These are phyloP conservation scores for Siderastrea siderea DNA, from an alignment of 92 coral and sea anemone species.

Conservation along the genomic window DNA sequence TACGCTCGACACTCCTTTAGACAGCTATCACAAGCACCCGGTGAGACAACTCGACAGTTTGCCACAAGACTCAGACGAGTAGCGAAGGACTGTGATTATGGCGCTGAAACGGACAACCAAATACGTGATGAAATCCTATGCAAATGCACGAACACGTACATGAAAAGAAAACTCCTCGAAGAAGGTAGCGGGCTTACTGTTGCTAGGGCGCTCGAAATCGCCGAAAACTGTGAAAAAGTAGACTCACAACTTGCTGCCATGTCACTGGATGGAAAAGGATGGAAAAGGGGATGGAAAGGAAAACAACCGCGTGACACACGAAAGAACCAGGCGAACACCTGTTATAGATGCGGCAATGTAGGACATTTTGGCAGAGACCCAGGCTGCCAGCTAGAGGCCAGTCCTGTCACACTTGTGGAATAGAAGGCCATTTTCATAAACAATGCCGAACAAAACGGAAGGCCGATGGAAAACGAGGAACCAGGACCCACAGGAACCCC, in stretches of 20 bases:
- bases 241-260: slow-evolving; percentile 33
- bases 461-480: not conserved
- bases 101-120: too few species aligned
- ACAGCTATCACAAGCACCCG: slow-evolving; percentile 25
- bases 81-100: too few species aligned
- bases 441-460: slow-evolving; percentile 20
- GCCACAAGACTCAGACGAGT: too few species aligned
- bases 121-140: too few species aligned
- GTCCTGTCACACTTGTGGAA: slow-evolving; percentile 39
- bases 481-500: slow-evolving; percentile 8
- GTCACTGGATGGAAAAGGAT: not conserved
- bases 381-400: slow-evolving; percentile 57
- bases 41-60: not conserved
- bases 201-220: slow-evolving; percentile 20
- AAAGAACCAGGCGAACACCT: not conserved
- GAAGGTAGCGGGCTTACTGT: slow-evolving; percentile 40
- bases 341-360: slow-evolving; percentile 31
- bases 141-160: too few species aligned
- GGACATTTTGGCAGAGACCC: slow-evolving; percentile 48
- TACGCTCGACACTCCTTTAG: too few species aligned
- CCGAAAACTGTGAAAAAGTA: slow-evolving; percentile 44
- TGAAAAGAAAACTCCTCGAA: not conserved
- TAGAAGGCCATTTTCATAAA: slow-evolving; percentile 36
- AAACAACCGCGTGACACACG: not conserved
- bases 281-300: slow-evolving; percentile 11